These are phyloP conservation scores for Vidua macroura DNA, from an alignment of 2,113 vertebrate genomes.

Conservation along the genomic window DNA sequence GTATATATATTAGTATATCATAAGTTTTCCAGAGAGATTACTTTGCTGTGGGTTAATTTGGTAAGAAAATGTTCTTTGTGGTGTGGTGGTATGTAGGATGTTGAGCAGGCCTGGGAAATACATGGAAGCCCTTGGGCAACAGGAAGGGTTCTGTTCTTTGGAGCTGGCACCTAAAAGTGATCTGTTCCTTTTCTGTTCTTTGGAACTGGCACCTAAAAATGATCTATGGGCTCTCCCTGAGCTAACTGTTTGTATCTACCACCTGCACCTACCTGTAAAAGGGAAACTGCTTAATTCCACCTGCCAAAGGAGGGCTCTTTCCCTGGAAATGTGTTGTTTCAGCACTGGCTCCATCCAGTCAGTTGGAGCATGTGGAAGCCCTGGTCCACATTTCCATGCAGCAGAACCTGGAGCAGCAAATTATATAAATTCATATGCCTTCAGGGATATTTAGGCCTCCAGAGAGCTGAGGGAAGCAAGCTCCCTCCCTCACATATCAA, in stretches of 20 bases:
- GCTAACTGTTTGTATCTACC: not conserved
- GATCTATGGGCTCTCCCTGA: not conserved
- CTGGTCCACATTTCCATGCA: not conserved
- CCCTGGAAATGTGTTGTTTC: not conserved
- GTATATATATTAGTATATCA: not conserved
- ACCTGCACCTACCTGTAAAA: not conserved
- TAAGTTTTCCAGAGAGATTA: not conserved
- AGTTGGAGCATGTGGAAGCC: not conserved
- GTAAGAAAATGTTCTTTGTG: not conserved
- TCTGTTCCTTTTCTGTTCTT: not conserved
- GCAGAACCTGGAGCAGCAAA: not conserved
- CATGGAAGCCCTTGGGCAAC: not conserved
- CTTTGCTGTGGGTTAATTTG: slow-evolving; percentile 61
- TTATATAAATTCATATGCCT: not conserved
- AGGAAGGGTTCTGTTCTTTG: not conserved
- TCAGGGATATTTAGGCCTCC: not conserved
- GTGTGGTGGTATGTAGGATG: slow-evolving; percentile 8
- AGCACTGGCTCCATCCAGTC: accelerated
- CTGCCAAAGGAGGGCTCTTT: not conserved
- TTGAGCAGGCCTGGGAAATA: not conserved
- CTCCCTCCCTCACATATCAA: not conserved
- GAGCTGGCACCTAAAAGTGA: not conserved
- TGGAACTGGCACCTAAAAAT: not conserved
- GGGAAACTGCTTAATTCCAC: not conserved
- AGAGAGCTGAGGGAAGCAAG: not conserved